Conservation (phyloP, 2,113 vertebrate species). For the Colius striatus region DNA sequence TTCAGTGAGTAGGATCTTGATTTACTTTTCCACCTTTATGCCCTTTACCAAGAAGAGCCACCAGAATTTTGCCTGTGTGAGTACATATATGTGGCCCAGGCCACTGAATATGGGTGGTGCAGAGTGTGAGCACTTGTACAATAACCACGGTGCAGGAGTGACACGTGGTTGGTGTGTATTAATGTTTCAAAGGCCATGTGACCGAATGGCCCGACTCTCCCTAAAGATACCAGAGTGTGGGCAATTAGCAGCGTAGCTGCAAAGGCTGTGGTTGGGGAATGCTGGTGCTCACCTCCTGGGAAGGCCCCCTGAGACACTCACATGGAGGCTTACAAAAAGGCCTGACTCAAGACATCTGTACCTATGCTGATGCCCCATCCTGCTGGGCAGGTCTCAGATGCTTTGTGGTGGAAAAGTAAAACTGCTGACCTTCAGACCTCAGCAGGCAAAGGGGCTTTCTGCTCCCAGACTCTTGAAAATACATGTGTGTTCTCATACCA, state of each 20-base stretch:
- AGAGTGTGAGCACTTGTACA: neutral
- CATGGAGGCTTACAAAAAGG: neutral
- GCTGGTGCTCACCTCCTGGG: neutral
- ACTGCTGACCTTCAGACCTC: accelerated
- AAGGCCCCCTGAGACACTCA: neutral
- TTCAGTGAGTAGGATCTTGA: neutral
- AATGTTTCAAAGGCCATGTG: neutral
- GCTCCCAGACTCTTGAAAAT: neutral
- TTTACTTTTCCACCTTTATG: neutral
- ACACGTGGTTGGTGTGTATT: neutral
- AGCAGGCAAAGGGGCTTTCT: neutral
- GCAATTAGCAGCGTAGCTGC: neutral
- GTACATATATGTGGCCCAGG: accelerated
- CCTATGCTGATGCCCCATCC: neutral
- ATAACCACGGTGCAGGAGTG: neutral
- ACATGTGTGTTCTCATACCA: neutral
- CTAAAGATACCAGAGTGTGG: neutral
- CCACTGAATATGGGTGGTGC: neutral
- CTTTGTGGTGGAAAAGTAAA: neutral
- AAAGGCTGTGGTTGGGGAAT: accelerated
- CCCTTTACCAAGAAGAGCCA: neutral
- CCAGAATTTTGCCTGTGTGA: neutral
- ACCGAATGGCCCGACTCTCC: neutral
- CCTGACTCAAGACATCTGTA: neutral
- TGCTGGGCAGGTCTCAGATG: neutral